phyloP scores from a whole-genome alignment of 1,140 invertebrate species.

The Delia radicum region DNA sequence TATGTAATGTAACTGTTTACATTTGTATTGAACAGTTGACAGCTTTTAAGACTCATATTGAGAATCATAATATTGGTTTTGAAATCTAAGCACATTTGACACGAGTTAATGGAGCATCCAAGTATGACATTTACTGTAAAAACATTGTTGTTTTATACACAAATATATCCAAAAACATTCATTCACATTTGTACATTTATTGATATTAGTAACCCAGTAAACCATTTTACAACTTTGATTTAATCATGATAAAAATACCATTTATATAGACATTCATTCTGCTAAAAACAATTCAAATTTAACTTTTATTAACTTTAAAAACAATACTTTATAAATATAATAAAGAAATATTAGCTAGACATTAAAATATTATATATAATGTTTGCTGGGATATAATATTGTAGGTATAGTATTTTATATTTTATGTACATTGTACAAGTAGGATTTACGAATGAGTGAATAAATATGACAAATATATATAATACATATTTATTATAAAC shows the following conservation, averaged over 20 bases:
- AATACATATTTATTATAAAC: slow-evolving; percentile 2
- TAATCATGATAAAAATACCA: too few relatives aligned
- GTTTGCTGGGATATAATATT: too few relatives aligned
- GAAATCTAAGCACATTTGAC: slow-evolving; percentile 17
- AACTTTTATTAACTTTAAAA: too few relatives aligned
- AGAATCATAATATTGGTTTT: slow-evolving; percentile 15
- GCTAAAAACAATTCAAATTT: too few relatives aligned
- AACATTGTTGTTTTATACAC: not conserved
- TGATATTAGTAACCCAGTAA: too few relatives aligned
- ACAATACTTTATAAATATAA: too few relatives aligned
- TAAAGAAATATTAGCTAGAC: too few relatives aligned
- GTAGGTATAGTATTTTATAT: too few relatives aligned
- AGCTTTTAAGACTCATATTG: slow-evolving; percentile 11
- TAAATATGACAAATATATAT: not conserved
- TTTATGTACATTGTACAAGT: not conserved
- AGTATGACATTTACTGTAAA: slow-evolving; percentile 21
- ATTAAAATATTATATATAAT: too few relatives aligned
- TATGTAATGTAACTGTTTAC: not conserved
- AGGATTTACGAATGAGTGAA: not conserved
- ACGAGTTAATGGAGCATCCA: slow-evolving; percentile 21
- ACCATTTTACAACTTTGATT: too few relatives aligned
- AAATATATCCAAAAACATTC: too few relatives aligned
- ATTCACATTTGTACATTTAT: not conserved
- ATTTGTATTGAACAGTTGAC: slow-evolving; percentile 17
- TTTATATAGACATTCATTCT: too few relatives aligned